These are phyloP conservation scores for Discoglossus pictus DNA, from an alignment of 2,797 vertebrate species.

Conservation along the genomic window DNA sequence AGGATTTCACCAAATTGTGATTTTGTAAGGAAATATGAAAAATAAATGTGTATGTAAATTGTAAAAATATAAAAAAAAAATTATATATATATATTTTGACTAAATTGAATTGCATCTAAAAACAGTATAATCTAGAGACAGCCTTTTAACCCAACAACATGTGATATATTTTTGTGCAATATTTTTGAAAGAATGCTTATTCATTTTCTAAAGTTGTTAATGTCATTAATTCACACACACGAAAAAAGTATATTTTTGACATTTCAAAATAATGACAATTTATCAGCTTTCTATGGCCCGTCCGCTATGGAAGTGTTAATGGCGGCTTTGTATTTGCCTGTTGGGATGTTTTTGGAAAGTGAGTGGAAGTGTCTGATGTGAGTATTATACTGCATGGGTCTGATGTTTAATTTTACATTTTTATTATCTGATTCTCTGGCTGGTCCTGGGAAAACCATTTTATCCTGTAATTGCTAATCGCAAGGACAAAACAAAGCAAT, in stretches of 20 bases:
- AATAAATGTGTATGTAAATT: constrained; percentile 37
- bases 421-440: constrained; percentile 80
- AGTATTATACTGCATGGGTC: constrained; percentile 72
- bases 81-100: constrained; percentile 31
- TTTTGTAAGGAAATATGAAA: background rate
- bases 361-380: constrained; percentile 78
- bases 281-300: background rate
- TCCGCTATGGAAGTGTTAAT: constrained; percentile 63
- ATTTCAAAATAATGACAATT: constrained; percentile 79
- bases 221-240: constrained; percentile 57
- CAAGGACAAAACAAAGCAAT: constrained; percentile 28
- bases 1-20: background rate
- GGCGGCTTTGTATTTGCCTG: constrained; percentile 88
- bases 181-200: constrained; percentile 65
- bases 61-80: constrained; percentile 39
- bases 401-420: constrained; percentile 65
- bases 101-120: constrained; percentile 20
- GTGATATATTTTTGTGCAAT: constrained; percentile 94
- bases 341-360: constrained; percentile 70
- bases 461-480: too few relatives aligned
- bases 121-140: constrained; percentile 56
- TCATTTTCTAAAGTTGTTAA: constrained; percentile 62
- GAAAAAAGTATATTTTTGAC: constrained; percentile 69
- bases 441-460: constrained; percentile 81
- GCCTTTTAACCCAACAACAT: constrained; percentile 74